These are phyloP conservation scores for Nesogale talazaci DNA, from an alignment of 2,113 vertebrate species.

Conservation along the genomic window DNA sequence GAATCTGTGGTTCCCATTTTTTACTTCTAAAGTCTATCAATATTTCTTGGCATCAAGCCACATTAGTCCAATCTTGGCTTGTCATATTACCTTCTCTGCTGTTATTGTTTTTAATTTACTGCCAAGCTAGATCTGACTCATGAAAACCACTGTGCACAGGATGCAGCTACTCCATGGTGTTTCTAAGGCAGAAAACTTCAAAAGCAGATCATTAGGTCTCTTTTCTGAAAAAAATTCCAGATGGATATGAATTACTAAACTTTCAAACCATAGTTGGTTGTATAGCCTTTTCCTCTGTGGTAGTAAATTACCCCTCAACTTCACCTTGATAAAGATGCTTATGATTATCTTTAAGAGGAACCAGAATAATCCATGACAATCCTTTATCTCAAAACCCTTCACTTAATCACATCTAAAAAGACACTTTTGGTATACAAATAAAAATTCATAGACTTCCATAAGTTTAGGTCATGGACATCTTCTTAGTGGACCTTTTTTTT, in stretches of 20 bases:
- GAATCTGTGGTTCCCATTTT: neutral
- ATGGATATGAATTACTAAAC: neutral
- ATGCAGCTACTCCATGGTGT: neutral
- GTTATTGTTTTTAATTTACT: neutral
- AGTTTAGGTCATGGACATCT: neutral
- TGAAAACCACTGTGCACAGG: neutral
- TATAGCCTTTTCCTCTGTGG: neutral
- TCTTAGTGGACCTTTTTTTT: neutral
- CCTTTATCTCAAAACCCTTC: neutral
- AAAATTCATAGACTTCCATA: neutral
- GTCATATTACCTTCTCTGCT: neutral
- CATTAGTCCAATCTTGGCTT: neutral
- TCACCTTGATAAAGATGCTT: neutral
- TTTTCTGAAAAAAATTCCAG: neutral
- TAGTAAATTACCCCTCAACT: neutral
- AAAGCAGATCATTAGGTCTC: neutral
- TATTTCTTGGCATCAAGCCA: neutral
- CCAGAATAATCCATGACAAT: neutral
- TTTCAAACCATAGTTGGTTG: neutral
- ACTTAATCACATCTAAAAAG: neutral
- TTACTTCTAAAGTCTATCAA: neutral
- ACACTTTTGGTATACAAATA: neutral
- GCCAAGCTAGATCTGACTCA: neutral
- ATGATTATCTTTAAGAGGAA: too few relatives aligned
- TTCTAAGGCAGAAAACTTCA: neutral